A percentile compares a stretch with the other conserved stretches of the same genome.
Evolutionary conservation across 2,888 invertebrate species (phyloP).

Genomic region (Suillia variegata): DNA sequence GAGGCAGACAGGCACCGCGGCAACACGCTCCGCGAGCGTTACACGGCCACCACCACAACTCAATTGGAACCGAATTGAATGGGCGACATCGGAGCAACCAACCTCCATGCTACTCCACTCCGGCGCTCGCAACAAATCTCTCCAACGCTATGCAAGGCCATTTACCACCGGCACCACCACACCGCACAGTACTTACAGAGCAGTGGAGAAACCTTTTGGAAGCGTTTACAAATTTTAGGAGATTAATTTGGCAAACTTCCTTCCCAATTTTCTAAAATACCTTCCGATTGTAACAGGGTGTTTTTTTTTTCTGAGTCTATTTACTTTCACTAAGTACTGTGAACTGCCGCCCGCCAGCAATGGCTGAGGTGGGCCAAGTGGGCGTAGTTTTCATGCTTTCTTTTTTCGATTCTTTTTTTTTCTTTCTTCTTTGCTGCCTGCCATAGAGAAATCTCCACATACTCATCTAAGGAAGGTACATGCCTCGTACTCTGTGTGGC

Average conservation of each 20-base stretch:
- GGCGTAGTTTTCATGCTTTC: constrained; percentile 34
- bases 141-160: constrained; percentile 16
- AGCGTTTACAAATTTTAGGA: too few relatives aligned
- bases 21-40: constrained; percentile 11
- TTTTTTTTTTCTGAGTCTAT: too few relatives aligned
- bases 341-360: too few relatives aligned
- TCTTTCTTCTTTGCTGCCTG: neutral
- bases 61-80: constrained; percentile 25
- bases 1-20: neutral
- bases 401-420: constrained; percentile 1
- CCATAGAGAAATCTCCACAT: neutral
- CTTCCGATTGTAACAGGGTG: too few relatives aligned
- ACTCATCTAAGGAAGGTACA: too few relatives aligned
- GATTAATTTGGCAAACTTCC: too few relatives aligned
- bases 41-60: neutral
- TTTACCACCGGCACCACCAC: constrained; percentile 9
- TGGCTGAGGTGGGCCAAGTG: constrained; percentile 35
- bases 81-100: constrained; percentile 22
- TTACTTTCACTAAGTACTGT: too few relatives aligned
- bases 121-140: constrained; percentile 12
- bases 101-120: constrained; percentile 5
- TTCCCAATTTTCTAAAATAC: too few relatives aligned
- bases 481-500: neutral
- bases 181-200: too few relatives aligned
- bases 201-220: too few relatives aligned